Evolutionary conservation across 2,797 vertebrate genomes (phyloP).

Genomic region (Tokudaia muenninki): DNA sequence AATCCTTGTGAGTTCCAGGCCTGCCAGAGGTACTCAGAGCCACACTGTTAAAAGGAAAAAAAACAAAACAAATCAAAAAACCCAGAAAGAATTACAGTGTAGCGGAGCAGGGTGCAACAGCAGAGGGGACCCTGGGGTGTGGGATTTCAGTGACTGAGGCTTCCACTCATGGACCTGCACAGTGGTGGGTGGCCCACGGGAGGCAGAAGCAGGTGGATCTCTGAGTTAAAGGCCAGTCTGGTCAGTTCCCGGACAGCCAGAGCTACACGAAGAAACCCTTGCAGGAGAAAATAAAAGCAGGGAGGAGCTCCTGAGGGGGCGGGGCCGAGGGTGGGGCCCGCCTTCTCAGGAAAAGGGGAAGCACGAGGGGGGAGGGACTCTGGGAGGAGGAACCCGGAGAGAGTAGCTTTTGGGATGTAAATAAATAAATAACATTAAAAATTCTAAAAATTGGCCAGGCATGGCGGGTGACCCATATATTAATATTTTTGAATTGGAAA

Average conservation of each 20-base stretch:
- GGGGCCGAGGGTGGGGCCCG: neutral
- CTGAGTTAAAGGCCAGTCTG: neutral
- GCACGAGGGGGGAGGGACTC: neutral
- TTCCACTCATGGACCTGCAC: no score
- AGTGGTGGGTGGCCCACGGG: fast-evolving
- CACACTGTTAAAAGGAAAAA: neutral
- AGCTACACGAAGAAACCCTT: neutral
- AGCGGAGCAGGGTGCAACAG: neutral
- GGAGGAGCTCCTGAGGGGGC: no score
- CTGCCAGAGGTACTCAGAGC: neutral
- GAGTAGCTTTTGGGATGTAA: neutral
- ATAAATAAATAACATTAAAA: neutral
- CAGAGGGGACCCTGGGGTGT: no score
- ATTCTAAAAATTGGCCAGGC: neutral
- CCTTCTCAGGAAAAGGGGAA: no score
- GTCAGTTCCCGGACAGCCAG: neutral
- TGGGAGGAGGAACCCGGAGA: neutral
- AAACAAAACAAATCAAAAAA: neutral
- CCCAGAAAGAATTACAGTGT: neutral
- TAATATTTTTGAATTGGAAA: neutral
- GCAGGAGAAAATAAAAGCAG: neutral
- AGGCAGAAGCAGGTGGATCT: neutral
- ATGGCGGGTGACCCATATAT: neutral
- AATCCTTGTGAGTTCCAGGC: neutral
- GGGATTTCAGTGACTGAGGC: neutral